Evolutionary conservation across 1,140 invertebrate genomes (phyloP).

Genomic region (Nylanderia fulva): DNA sequence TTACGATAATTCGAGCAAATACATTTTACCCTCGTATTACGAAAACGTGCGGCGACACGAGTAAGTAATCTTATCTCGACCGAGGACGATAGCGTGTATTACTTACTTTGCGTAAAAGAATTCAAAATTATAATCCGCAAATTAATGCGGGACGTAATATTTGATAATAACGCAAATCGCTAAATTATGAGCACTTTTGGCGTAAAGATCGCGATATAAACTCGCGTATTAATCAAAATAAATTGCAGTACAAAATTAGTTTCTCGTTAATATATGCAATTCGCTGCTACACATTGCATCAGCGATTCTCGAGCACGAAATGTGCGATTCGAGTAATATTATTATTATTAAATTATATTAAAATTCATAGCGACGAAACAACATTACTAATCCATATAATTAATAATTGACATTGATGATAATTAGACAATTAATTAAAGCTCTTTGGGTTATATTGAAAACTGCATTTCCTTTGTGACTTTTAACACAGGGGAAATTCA

Average conservation of each 20-base stretch:
- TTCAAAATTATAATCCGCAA: background rate
- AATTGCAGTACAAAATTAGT: constrained; percentile 53
- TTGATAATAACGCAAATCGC: constrained; percentile 30
- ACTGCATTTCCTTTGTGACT: background rate
- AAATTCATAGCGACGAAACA: constrained; percentile 18
- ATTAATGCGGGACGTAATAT: constrained; percentile 25
- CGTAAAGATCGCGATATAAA: constrained; percentile 32
- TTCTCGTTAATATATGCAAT: constrained; percentile 44
- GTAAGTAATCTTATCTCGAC: constrained; percentile 33
- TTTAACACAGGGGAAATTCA: background rate
- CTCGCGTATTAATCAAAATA: constrained; percentile 44
- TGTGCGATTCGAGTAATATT: constrained; percentile 12
- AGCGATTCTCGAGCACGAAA: constrained; percentile 40
- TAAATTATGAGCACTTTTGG: background rate
- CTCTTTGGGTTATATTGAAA: constrained; percentile 11
- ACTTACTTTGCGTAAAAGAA: background rate
- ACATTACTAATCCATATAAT: constrained; percentile 6
- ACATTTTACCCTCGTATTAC: background rate
- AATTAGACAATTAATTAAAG: constrained; percentile 40
- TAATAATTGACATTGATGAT: background rate
- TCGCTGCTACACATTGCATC: constrained; percentile 11
- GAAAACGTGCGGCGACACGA: background rate
- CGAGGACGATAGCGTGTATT: constrained; percentile 10
- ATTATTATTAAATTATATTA: constrained; percentile 22
- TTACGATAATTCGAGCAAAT: constrained; percentile 31